Conservation (phyloP, 2,113 vertebrate genomes). For the Pao palembangensis region DNA sequence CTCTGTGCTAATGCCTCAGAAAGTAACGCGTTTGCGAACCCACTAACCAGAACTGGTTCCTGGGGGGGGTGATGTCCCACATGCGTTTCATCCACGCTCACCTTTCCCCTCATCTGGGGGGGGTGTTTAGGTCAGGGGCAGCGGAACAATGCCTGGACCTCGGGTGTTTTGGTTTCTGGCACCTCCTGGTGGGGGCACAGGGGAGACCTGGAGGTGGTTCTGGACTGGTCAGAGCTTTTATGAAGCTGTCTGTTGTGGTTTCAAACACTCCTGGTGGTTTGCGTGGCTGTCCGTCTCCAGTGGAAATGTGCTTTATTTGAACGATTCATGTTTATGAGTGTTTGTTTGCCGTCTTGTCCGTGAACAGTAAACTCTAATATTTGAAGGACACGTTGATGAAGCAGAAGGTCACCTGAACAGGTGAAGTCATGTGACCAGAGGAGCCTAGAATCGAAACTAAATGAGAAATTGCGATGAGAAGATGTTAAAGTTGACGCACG, state of each 20-base stretch:
- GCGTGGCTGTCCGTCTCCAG: background rate
- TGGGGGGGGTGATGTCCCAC: conserved; percentile 7
- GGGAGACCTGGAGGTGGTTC: conserved; percentile 21
- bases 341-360: conserved; percentile 8
- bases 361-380: background rate
- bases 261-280: no score
- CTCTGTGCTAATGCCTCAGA: conserved; percentile 31
- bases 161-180: background rate
- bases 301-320: background rate
- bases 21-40: conserved; percentile 9
- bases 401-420: no score
- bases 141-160: background rate
- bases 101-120: conserved; percentile 27
- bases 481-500: no score
- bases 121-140: background rate
- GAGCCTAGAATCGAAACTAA: no score
- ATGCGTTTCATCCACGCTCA: conserved; percentile 31
- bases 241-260: background rate
- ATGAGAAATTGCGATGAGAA: no score
- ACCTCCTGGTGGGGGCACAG: conserved; percentile 2
- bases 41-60: conserved; percentile 45
- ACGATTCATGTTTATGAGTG: conserved; percentile 5
- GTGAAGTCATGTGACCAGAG: no score
- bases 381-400: background rate
- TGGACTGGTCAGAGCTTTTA: conserved; percentile 29